phyloP scores from a whole-genome alignment of 2,888 invertebrate genomes.

The Ommatoiulus sabulosus region DNA sequence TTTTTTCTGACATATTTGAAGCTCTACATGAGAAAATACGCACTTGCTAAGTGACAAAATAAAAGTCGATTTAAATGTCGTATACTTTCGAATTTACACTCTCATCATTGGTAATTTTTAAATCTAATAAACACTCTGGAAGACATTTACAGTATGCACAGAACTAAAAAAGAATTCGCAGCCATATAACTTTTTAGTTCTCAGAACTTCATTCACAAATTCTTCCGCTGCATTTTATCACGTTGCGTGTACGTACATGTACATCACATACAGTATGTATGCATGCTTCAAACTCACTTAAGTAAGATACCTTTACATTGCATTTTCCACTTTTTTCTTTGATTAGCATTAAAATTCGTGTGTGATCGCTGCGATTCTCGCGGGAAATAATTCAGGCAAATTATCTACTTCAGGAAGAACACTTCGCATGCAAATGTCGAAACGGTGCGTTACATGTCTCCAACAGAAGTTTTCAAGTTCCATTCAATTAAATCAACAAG shows the following conservation, averaged over 20 bases:
- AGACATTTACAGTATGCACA: too few relatives aligned
- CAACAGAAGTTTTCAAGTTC: neutral
- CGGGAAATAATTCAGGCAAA: neutral
- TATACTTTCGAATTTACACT: too few relatives aligned
- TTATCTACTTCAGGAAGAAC: neutral
- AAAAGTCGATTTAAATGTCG: too few relatives aligned
- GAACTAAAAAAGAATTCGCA: too few relatives aligned
- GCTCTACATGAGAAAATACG: too few relatives aligned
- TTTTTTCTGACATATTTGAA: too few relatives aligned
- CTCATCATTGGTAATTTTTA: too few relatives aligned
- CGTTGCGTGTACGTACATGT: neutral
- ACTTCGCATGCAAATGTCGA: conserved; percentile 9
- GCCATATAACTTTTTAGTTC: too few relatives aligned
- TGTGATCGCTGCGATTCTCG: neutral
- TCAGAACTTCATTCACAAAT: neutral
- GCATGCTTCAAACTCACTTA: neutral
- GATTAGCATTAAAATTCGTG: neutral
- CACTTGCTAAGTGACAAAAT: too few relatives aligned
- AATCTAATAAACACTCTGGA: too few relatives aligned
- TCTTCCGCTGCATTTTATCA: too few relatives aligned
- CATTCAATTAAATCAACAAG: neutral
- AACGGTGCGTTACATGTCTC: neutral
- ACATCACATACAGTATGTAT: neutral
- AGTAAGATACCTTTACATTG: neutral
- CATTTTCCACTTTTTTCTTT: neutral